Percentiles rank a stretch among this genome's conserved stretches.
Conservation (phyloP, 2,113 vertebrate species). For the Aegithalos caudatus region DNA sequence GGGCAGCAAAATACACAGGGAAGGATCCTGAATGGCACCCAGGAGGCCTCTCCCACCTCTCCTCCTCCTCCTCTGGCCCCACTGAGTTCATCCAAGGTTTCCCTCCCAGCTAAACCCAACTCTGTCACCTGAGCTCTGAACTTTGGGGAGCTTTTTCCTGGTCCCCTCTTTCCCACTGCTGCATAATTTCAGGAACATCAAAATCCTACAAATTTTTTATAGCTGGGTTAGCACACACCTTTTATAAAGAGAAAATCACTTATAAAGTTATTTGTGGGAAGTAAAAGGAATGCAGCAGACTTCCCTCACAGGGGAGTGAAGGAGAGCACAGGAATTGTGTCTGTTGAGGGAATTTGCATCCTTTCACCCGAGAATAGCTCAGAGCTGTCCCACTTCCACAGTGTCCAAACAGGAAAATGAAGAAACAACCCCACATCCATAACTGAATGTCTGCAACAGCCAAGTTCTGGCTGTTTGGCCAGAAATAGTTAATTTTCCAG, state of each 20-base stretch:
- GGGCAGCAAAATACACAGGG: neutral
- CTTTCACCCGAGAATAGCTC: neutral
- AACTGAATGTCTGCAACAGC: neutral
- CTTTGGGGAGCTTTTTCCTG: neutral
- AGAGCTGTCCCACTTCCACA: neutral
- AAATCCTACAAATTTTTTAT: neutral
- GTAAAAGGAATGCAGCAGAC: neutral
- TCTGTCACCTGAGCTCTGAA: neutral
- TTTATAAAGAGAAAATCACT: neutral
- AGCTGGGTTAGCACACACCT: no score
- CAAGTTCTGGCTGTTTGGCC: neutral
- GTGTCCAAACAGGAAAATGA: accelerated
- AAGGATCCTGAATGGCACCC: neutral
- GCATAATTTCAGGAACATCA: neutral
- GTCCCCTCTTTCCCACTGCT: neutral
- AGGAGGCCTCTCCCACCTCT: neutral
- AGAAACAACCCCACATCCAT: accelerated
- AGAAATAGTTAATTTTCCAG: neutral
- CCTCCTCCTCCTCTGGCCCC: neutral
- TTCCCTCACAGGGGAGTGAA: neutral
- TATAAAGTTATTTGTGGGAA: neutral
- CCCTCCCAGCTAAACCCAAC: neutral
- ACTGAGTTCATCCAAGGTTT: neutral
- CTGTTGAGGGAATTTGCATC: neutral
- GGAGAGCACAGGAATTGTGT: neutral